These are phyloP conservation scores for Cherax destructor DNA, from an alignment of 1,140 invertebrate species.

Conservation along the genomic window DNA sequence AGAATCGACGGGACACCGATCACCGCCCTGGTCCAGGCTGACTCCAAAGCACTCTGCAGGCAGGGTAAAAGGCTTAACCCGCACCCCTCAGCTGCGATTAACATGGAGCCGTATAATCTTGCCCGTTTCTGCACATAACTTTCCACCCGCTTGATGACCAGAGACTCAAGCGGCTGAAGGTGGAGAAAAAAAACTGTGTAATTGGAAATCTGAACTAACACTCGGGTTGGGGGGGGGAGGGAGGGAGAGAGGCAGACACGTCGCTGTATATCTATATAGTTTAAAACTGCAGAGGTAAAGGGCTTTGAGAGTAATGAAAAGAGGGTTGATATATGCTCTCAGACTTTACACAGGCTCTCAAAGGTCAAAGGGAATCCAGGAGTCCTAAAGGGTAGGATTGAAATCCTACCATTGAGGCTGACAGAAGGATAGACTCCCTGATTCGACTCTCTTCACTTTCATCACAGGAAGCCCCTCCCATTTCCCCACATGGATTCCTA, in stretches of 20 bases:
- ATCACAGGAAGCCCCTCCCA: too few species aligned
- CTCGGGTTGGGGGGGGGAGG: too few species aligned
- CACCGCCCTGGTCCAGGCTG: slow-evolving; percentile 40
- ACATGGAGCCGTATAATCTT: slow-evolving; percentile 25
- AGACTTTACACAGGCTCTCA: neutral
- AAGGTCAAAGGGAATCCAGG: neutral
- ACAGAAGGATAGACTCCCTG: too few species aligned
- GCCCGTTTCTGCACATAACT: neutral
- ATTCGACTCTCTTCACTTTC: too few species aligned
- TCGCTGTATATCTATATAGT: too few species aligned
- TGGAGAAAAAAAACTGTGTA: too few species aligned
- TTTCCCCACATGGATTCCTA: too few species aligned
- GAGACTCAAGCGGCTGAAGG: neutral
- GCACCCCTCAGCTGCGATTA: slow-evolving; percentile 12
- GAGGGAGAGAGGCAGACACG: too few species aligned
- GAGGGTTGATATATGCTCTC: slow-evolving; percentile 5
- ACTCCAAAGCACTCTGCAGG: slow-evolving; percentile 51
- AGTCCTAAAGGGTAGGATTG: too few species aligned
- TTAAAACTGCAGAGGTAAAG: neutral
- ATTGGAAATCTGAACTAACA: too few species aligned
- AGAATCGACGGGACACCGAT: slow-evolving; percentile 68
- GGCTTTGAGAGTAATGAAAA: neutral
- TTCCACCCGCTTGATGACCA: neutral
- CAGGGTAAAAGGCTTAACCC: slow-evolving; percentile 60
- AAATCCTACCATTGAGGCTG: too few species aligned